Percentiles rank a stretch among this genome's conserved stretches.
Conservation (phyloP, 2,113 vertebrate species). For the Phodopus roborovskii region DNA sequence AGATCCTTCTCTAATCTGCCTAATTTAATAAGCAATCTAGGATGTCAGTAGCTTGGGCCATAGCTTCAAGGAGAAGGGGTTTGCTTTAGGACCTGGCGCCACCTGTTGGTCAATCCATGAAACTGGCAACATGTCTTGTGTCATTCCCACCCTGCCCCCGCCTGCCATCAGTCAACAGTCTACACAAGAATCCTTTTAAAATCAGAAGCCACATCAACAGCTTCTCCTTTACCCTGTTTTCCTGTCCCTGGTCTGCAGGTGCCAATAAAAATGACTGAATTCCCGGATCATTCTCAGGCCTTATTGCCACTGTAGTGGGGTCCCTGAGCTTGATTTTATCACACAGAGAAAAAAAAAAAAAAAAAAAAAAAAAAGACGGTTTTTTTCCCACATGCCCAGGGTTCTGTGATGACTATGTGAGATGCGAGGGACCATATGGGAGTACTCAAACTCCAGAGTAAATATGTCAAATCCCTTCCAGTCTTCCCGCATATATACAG, state of each 20-base stretch:
- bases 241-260: neutral
- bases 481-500: neutral
- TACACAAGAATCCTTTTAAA: neutral
- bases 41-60: neutral
- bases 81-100: conserved; percentile 77
- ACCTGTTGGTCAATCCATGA: conserved; percentile 82
- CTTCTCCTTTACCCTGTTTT: neutral
- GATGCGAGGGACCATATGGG: neutral
- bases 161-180: neutral
- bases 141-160: neutral
- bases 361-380: neutral
- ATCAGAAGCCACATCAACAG: neutral
- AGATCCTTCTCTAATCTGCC: neutral
- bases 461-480: neutral
- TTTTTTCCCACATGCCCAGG: neutral
- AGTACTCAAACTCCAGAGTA: neutral
- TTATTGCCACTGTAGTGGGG: neutral
- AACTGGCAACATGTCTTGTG: neutral
- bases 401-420: neutral
- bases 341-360: too few relatives aligned
- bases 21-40: neutral
- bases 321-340: neutral
- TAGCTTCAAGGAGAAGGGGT: neutral
- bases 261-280: neutral
- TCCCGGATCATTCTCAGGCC: neutral